Conservation (phyloP, 2,113 vertebrate genomes). For the Centropus unirufus region DNA sequence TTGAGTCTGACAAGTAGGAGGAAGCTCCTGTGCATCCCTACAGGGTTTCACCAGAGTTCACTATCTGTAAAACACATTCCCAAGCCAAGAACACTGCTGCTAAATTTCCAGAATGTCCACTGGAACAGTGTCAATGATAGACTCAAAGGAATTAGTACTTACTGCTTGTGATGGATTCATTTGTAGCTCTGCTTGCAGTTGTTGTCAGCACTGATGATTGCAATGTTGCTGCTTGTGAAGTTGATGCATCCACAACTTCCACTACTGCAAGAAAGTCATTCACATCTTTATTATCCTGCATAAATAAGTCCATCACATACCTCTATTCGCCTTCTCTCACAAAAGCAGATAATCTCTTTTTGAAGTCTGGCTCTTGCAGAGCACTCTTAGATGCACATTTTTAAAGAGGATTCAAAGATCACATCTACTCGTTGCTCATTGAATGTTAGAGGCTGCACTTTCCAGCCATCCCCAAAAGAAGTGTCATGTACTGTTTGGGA, state of each 20-base stretch:
- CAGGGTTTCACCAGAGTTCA: not conserved
- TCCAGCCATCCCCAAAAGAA: not conserved
- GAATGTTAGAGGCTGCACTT: not conserved
- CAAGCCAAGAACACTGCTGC: not conserved
- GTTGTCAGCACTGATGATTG: accelerated
- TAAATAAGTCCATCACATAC: not conserved
- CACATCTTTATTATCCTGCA: not conserved
- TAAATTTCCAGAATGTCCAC: not conserved
- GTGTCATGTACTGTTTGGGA: not conserved
- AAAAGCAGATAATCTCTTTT: not conserved
- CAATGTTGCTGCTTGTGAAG: accelerated
- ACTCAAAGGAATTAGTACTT: not conserved
- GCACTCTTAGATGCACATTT: not conserved
- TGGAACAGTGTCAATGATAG: not conserved
- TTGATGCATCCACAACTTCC: accelerated
- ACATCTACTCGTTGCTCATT: not conserved
- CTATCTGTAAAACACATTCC: not conserved
- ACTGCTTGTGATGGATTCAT: not conserved
- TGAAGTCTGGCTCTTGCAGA: not conserved
- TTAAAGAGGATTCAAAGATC: not conserved
- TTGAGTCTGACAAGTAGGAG: not conserved
- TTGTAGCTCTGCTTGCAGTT: accelerated
- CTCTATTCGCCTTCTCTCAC: not conserved
- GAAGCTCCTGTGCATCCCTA: not conserved
- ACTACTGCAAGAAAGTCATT: not conserved